Conservation (phyloP, 2,888 invertebrate species). For the Ctena decussata region DNA sequence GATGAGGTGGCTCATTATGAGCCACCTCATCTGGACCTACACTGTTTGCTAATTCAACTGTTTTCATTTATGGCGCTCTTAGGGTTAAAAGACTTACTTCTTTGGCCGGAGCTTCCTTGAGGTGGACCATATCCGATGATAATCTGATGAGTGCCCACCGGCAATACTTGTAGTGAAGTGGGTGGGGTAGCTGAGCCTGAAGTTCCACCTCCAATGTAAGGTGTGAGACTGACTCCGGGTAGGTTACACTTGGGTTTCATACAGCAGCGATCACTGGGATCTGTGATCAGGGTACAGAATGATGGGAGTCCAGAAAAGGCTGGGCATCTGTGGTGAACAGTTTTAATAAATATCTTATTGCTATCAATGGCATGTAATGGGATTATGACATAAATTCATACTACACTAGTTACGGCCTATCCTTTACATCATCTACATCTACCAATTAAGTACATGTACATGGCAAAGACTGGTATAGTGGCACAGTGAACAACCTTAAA, state of each 20-base stretch:
- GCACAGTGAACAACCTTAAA: no score
- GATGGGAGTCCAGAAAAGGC: conserved; percentile 73
- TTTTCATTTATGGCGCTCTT: no score
- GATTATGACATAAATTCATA: no score
- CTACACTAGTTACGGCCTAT: no score
- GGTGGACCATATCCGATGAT: conserved; percentile 70
- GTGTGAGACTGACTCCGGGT: conserved; percentile 58
- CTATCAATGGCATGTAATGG: no score
- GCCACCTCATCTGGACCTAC: no score
- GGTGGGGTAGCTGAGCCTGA: conserved; percentile 68
- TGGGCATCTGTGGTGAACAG: conserved; percentile 72
- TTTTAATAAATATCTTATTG: no score
- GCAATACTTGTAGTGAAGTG: conserved; percentile 67
- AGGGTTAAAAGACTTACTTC: conserved; percentile 10
- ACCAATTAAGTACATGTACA: no score
- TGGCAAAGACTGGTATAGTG: no score
- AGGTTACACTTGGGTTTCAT: conserved; percentile 71
- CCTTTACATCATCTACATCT: no score
- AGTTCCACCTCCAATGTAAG: conserved; percentile 59
- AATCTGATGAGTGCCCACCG: conserved; percentile 74
- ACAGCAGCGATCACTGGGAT: conserved; percentile 75
- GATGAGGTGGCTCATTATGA: no score
- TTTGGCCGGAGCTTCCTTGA: conserved; percentile 50
- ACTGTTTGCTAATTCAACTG: no score
- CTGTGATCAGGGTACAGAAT: conserved; percentile 70